Evolutionary conservation across 2,113 vertebrate species (phyloP).

Genomic region (Maccullochella peelii): DNA sequence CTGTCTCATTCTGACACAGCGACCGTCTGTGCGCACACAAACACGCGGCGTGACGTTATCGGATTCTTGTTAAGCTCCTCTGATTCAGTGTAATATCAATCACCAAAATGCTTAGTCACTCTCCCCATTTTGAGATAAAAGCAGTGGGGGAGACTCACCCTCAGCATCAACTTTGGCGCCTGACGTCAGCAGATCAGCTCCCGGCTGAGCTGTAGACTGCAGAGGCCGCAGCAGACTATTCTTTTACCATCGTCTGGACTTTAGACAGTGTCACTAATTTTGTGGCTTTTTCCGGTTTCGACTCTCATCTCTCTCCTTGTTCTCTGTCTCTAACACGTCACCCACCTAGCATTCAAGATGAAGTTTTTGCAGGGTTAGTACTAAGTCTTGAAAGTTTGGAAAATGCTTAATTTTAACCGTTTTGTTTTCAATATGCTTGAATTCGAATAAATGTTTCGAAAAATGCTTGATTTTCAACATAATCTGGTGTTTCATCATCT

Average conservation of each 20-base stretch:
- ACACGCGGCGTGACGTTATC: neutral
- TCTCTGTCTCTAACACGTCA: neutral
- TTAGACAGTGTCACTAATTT: neutral
- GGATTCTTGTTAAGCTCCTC: slow-evolving; percentile 20
- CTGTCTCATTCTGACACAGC: neutral
- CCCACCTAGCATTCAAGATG: neutral
- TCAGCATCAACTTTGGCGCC: slow-evolving; percentile 24
- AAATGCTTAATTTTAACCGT: too few relatives aligned
- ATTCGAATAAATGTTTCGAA: too few relatives aligned
- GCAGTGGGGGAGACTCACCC: slow-evolving; percentile 38
- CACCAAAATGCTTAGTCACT: slow-evolving; percentile 54
- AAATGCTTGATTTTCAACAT: too few relatives aligned
- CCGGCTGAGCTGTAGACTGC: neutral
- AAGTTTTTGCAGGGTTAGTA: neutral
- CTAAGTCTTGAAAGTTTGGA: too few relatives aligned
- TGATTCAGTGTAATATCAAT: slow-evolving; percentile 53
- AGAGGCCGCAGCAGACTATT: neutral
- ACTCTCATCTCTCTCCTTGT: neutral
- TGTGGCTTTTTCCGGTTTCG: neutral
- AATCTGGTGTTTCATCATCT: too few relatives aligned
- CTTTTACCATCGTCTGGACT: neutral
- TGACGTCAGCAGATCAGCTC: slow-evolving; percentile 38
- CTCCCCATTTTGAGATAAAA: slow-evolving; percentile 17
- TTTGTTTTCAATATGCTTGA: too few relatives aligned
- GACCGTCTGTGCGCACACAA: neutral